Base-by-base conservation (phyloP, 1,140 invertebrate species). In the Sycophaga agraensis region DNA sequence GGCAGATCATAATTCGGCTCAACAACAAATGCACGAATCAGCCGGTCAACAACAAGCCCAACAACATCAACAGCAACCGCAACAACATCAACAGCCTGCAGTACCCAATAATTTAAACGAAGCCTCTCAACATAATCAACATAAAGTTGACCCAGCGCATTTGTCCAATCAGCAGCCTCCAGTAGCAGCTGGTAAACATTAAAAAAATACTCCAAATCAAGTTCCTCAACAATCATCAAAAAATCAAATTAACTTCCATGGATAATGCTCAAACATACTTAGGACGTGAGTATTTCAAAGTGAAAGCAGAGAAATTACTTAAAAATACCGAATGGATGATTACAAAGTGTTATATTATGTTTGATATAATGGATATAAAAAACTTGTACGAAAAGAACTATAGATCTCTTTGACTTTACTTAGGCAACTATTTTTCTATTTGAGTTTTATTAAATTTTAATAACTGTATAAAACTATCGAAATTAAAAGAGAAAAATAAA, bases 181-280 rank as follows among this genome's bases (percentile, higher is more conserved):
- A 17, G 54, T 14, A 17, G 17, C 24, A 26, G 9, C 2, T 58
- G 31, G n/a, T 31, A 48, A 55, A 17, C 42, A 48, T 35, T 49
- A 54, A 39, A 60, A 66, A 7, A 69, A 66, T 61, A 53, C 58
- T 59, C 62, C 65, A 56, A 16, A 55, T 61, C 66, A 67, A 57
- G 51, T 46, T 42, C 51, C 49, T 59, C 51, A 51, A 50, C 53
- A 63, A 51, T 17, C 4, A 1, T 45, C 28, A 31, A 31, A 51
- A 24, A 37, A 63, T 49, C 31, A 57, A 57, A 11, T n/a, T 45
- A 40, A n/a, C 48, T 63, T 43, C 53, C 24, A 48, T 54, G 3
- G 46, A 53, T 12, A 55, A 46, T 31, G 59, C 50, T 37, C 59
- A 54, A 21, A 42, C 7, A 1, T n/a, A n/a, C n/a, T n/a, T 4